Base-by-base conservation (phyloP, 2,113 vertebrate species). In the Leuciscus idus region DNA sequence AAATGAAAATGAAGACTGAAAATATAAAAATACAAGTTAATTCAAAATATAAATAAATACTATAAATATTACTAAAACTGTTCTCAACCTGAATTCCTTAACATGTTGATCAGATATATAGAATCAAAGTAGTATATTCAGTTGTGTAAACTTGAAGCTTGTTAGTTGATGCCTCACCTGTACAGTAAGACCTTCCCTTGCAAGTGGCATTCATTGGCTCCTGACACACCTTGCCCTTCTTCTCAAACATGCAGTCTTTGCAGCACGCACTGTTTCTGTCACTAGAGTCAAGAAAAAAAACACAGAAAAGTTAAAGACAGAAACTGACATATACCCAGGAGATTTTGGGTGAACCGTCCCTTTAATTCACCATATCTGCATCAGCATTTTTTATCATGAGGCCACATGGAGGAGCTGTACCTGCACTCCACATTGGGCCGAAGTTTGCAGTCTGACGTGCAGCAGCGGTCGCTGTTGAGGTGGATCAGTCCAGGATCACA, bases 201-300 rank as follows among this genome's bases (percentile, higher is more conserved):
- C 98, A 99, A 81, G 97, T 99, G 72, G 98, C 97, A 13, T 97
- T 93, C 84, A 99, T 98, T 62, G 97, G 96, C 94, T 99, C 97
- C 88, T 99, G 98, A 88, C 98, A 99, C 87, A 96, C 95, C 90
- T 96, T 96, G 5, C 96, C 96, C 33, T 92, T 92, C 0, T 91
- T 93, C 93, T 98, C 97, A 55, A 97, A 98, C 87, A 88, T 92
- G 92, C 98, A 99, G 81, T 94, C 89, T 83, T 83, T 92, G 48
- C 94, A 95, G 89, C 94, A 95, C 0, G 92, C 92, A 2, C 92
- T 94, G 93, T 95, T 94, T 74, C 93, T 92, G 91, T 95, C 94
- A 70, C 94, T 91, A 77, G n/a, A 30, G 26, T 59, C 28, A 64
- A 84, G 23, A 83, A 23, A 75, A 68, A 6, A 64, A 3, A 72